These are phyloP conservation scores for Lepidurus packardi DNA, from an alignment of 1,140 invertebrate species.

Conservation along the genomic window DNA sequence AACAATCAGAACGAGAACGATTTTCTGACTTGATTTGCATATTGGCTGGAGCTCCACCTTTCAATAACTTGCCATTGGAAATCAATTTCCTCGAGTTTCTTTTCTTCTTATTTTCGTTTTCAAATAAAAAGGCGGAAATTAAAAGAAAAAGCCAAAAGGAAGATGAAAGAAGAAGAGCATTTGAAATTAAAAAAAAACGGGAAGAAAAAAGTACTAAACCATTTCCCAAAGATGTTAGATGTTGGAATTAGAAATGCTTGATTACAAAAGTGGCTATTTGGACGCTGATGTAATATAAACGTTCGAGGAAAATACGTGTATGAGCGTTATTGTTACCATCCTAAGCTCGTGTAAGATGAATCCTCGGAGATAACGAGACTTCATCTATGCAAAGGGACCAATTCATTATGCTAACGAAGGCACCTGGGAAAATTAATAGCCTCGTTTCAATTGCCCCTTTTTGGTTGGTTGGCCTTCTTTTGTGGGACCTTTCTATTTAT, in stretches of 20 bases:
- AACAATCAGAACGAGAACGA: constrained; percentile 19
- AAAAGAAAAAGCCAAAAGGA: too few species aligned
- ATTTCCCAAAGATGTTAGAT: too few species aligned
- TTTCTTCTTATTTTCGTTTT: background rate
- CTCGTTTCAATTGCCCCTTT: constrained; percentile 9
- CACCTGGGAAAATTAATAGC: constrained; percentile 21
- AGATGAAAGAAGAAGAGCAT: too few species aligned
- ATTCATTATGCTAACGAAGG: constrained; percentile 22
- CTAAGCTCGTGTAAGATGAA: background rate
- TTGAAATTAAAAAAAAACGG: too few species aligned
- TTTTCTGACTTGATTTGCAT: constrained; percentile 11
- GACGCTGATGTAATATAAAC: background rate
- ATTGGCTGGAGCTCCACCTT: background rate
- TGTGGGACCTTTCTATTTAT: background rate
- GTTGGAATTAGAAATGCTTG: background rate
- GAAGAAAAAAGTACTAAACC: too few species aligned
- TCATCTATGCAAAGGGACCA: constrained; percentile 19
- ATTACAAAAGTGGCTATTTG: background rate
- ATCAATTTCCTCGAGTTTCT: background rate
- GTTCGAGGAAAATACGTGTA: background rate
- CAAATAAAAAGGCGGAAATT: background rate
- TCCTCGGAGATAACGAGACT: constrained; percentile 6
- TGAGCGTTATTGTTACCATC: constrained; percentile 13
- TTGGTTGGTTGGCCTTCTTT: constrained; percentile 1
- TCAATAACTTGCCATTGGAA: constrained; percentile 2